These are phyloP conservation scores for Latrodectus hesperus DNA, from an alignment of 2,888 invertebrate species.

Conservation along the genomic window DNA sequence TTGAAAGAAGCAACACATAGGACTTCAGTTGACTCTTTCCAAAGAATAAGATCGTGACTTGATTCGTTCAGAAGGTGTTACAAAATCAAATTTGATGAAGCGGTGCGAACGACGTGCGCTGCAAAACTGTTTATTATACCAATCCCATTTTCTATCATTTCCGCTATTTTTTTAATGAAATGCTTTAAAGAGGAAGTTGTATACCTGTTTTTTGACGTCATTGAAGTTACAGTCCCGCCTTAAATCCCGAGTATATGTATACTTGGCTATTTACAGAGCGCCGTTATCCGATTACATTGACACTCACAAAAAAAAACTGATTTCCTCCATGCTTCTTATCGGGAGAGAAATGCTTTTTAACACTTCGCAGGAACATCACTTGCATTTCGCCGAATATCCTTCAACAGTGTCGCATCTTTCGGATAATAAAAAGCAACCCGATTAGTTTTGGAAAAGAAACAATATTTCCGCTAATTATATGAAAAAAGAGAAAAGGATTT, in stretches of 20 bases:
- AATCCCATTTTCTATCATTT: constrained; percentile 34
- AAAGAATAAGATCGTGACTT: neutral
- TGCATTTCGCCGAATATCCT: neutral
- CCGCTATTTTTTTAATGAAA: constrained; percentile 47
- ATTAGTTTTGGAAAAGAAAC: too few species aligned
- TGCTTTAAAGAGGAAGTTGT: constrained; percentile 59
- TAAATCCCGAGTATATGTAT: constrained; percentile 50
- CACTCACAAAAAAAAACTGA: constrained; percentile 60
- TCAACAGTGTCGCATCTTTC: too few species aligned
- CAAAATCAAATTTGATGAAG: neutral
- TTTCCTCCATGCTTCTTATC: constrained; percentile 65
- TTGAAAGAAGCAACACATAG: too few species aligned
- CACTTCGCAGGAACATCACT: constrained; percentile 33
- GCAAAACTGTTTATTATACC: constrained; percentile 22
- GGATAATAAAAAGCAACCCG: too few species aligned
- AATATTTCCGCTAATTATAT: too few species aligned
- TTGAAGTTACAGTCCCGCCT: constrained; percentile 46
- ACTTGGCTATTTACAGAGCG: constrained; percentile 62
- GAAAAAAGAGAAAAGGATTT: too few species aligned
- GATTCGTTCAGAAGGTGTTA: neutral
- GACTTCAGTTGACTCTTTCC: neutral
- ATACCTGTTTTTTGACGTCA: constrained; percentile 67
- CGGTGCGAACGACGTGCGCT: neutral
- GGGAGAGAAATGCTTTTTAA: constrained; percentile 53
- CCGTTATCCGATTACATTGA: constrained; percentile 68